Conservation (phyloP, 2,888 invertebrate genomes). For the Chalcosyrphus nemorum region DNA sequence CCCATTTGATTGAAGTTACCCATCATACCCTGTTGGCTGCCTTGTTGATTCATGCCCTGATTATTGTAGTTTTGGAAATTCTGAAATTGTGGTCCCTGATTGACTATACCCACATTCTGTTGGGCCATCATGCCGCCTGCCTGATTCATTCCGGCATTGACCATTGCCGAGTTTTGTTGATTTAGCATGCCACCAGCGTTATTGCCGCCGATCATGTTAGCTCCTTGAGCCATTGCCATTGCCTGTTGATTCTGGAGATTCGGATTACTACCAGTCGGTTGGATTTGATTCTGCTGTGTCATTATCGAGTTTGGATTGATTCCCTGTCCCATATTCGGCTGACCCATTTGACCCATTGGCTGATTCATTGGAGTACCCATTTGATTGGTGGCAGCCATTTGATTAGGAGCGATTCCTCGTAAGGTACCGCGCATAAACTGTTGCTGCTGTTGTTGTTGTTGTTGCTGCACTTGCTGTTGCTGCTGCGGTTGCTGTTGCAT, state of each 20-base stretch:
- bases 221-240: conserved; percentile 77
- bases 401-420: conserved; percentile 81
- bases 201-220: conserved; percentile 78
- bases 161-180: conserved; percentile 76
- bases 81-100: conserved; percentile 81
- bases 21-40: conserved; percentile 79
- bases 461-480: conserved; percentile 76
- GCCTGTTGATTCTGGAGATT: conserved; percentile 78
- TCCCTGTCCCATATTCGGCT: conserved; percentile 80
- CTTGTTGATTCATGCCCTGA: conserved; percentile 82
- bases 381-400: conserved; percentile 81
- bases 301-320: conserved; percentile 74
- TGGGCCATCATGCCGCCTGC: conserved; percentile 79
- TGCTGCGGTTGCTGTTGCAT: conserved; percentile 80
- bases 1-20: conserved; percentile 81
- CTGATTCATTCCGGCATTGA: conserved; percentile 75
- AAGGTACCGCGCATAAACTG: conserved; percentile 80
- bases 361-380: conserved; percentile 83
- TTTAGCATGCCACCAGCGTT: conserved; percentile 74
- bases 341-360: conserved; percentile 80
- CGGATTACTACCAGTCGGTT: conserved; percentile 76
- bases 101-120: conserved; percentile 80
- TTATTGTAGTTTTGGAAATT: conserved; percentile 85
- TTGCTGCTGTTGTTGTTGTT: conserved; percentile 76
- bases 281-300: conserved; percentile 73